Evolutionary conservation across 2,888 invertebrate genomes (phyloP).

Genomic region (Isotomurus palustris): DNA sequence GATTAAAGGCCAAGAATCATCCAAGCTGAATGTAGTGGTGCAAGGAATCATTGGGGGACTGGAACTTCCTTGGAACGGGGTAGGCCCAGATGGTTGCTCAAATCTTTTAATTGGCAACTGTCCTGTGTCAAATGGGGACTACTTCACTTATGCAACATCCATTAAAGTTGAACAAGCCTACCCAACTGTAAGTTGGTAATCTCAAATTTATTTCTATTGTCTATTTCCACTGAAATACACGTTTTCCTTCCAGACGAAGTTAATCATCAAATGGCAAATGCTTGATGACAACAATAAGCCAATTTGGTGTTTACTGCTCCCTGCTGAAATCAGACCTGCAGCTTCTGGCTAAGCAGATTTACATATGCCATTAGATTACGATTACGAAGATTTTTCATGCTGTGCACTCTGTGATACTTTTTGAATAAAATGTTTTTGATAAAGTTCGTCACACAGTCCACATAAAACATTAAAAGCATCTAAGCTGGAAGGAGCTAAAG

Average conservation of each 20-base stretch:
- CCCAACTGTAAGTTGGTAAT: constrained; percentile 13
- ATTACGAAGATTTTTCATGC: neutral
- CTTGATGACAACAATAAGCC: neutral
- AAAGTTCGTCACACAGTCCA: no score
- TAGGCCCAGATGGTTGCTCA: constrained; percentile 12
- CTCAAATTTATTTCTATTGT: neutral
- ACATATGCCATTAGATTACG: neutral
- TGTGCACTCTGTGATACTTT: neutral
- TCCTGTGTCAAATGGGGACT: constrained; percentile 9
- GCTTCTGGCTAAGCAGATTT: no score
- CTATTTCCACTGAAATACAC: neutral
- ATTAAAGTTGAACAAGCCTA: constrained; percentile 13
- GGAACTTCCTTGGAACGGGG: constrained; percentile 28
- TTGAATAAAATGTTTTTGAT: no score
- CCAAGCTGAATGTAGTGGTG: constrained; percentile 5
- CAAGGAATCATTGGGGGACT: constrained; percentile 22
- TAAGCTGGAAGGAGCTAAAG: no score
- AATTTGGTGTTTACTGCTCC: constrained; percentile 13
- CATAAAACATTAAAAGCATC: no score
- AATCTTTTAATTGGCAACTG: constrained; percentile 14
- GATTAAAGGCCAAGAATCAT: neutral
- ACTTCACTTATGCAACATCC: constrained; percentile 10
- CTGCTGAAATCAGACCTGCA: constrained; percentile 14
- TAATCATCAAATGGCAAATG: constrained; percentile 19
- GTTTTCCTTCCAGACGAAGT: constrained; percentile 2